phyloP scores from a whole-genome alignment of 2,888 invertebrate genomes.

The Epicampocera succincta region DNA sequence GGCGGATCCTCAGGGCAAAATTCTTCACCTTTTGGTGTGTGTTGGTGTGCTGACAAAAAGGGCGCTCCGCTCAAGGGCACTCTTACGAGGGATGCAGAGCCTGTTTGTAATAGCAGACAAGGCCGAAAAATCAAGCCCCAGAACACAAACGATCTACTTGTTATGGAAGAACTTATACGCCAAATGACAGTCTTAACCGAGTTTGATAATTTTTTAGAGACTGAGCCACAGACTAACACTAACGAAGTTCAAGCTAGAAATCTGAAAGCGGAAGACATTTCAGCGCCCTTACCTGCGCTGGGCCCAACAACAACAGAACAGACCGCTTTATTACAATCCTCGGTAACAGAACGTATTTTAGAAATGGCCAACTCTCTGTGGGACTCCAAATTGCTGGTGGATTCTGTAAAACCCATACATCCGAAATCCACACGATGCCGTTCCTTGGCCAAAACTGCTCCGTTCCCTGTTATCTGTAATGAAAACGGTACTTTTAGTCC shows the following conservation, averaged over 20 bases:
- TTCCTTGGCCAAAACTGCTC: constrained; percentile 80
- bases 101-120: constrained; percentile 90
- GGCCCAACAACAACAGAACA: background rate
- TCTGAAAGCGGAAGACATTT: constrained; percentile 57
- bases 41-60: constrained; percentile 93
- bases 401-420: constrained; percentile 75
- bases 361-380: constrained; percentile 78
- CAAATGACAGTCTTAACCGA: constrained; percentile 85
- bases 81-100: constrained; percentile 88
- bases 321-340: constrained; percentile 76
- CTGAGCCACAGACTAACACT: constrained; percentile 66
- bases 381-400: constrained; percentile 80
- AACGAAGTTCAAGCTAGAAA: constrained; percentile 50
- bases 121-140: constrained; percentile 84
- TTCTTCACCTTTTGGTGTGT: constrained; percentile 85
- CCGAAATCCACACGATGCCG: constrained; percentile 81
- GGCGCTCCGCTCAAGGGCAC: constrained; percentile 92
- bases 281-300: background rate
- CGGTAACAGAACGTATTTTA: constrained; percentile 77
- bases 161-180: constrained; percentile 87
- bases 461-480: constrained; percentile 85
- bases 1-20: constrained; percentile 37
- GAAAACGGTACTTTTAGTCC: constrained; percentile 87
- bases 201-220: constrained; percentile 76
- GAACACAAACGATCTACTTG: constrained; percentile 82